Evolutionary conservation across 1,140 invertebrate species (phyloP).

Genomic region (Pogonomyrmex barbatus): DNA sequence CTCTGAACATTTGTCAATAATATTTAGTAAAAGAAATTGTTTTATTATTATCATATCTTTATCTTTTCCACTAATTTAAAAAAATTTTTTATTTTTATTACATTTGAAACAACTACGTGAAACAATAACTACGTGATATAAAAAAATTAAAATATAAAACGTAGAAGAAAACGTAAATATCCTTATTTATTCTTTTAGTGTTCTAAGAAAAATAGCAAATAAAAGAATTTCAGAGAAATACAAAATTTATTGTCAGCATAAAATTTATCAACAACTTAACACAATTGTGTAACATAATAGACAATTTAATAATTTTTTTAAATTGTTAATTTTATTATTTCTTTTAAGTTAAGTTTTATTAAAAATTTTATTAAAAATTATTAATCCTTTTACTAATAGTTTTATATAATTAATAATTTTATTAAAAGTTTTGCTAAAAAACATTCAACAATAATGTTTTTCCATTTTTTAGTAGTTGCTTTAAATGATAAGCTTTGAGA

Average conservation of each 20-base stretch:
- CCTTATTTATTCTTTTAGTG: not conserved
- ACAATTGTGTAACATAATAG: not conserved
- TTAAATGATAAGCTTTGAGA: conserved; percentile 62
- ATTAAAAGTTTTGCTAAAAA: no score
- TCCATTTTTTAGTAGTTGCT: not conserved
- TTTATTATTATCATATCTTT: not conserved
- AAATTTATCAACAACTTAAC: not conserved
- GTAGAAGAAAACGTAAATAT: not conserved
- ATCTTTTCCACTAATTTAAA: not conserved
- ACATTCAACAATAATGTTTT: not conserved
- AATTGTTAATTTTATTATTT: not conserved
- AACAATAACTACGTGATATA: not conserved
- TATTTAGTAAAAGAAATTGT: not conserved
- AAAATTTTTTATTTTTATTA: no score
- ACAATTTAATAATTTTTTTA: not conserved
- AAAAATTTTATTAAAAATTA: not conserved
- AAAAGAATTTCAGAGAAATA: not conserved
- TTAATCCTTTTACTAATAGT: no score
- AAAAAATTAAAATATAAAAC: not conserved
- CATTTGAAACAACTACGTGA: not conserved
- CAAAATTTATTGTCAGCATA: not conserved
- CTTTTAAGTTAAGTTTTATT: not conserved
- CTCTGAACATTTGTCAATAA: no score
- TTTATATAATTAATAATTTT: no score
- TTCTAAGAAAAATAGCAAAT: not conserved